Percentiles rank a stretch among this genome's conserved stretches.
Evolutionary conservation across 2,797 vertebrate species (phyloP).

Genomic region (Pelodytes ibericus): DNA sequence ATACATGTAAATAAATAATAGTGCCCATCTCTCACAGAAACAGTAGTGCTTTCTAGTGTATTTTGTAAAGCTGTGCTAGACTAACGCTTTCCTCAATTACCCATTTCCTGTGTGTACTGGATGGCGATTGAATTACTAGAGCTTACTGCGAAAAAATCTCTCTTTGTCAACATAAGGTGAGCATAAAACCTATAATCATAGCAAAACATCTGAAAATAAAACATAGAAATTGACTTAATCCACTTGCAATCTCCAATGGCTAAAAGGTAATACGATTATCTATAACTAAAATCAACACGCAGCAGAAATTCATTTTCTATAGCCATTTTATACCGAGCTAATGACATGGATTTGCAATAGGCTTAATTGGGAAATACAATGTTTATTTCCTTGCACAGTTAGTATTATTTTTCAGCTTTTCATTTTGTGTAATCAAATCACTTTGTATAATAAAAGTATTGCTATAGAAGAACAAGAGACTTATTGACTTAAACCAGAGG

Average conservation of each 20-base stretch:
- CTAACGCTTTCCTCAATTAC: slow-evolving; percentile 28
- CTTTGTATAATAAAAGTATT: background rate
- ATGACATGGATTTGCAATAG: slow-evolving; percentile 12
- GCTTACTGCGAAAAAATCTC: slow-evolving; percentile 7
- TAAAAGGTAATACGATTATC: slow-evolving; percentile 1
- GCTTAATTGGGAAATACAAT: slow-evolving; percentile 7
- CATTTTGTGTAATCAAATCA: background rate
- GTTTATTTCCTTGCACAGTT: background rate
- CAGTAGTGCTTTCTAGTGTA: background rate
- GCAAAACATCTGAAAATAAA: slow-evolving; percentile 14
- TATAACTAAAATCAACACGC: slow-evolving; percentile 15
- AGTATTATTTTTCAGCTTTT: background rate
- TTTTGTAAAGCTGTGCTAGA: background rate
- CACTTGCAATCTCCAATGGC: slow-evolving; percentile 13
- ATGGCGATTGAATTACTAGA: slow-evolving; percentile 34
- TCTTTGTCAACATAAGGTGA: slow-evolving; percentile 20
- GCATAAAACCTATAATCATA: slow-evolving; percentile 38
- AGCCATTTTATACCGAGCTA: slow-evolving; percentile 21
- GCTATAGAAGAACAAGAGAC: too few relatives aligned
- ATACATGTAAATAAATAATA: background rate
- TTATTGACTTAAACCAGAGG: too few relatives aligned
- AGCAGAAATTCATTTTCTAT: slow-evolving; percentile 16
- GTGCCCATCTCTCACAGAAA: background rate
- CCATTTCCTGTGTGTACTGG: slow-evolving; percentile 35
- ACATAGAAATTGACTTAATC: background rate